These are phyloP conservation scores for Tauraco erythrolophus DNA, from an alignment of 2,113 vertebrate genomes.

Conservation along the genomic window DNA sequence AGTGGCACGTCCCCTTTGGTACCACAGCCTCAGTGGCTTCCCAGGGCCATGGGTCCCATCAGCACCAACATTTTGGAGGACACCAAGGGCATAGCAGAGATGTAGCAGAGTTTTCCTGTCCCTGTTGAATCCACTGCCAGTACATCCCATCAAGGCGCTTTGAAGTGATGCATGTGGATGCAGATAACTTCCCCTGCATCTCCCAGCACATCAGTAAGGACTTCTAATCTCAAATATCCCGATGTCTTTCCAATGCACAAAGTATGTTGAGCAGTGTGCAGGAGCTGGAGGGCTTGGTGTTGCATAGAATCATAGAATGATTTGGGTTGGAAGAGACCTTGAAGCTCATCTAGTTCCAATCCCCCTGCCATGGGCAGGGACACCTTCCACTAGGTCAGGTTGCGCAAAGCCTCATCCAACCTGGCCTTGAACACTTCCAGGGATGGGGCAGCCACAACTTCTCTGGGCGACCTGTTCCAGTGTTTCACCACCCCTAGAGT, in stretches of 20 bases:
- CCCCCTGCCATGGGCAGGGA: no score
- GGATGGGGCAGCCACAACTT: no score
- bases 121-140: neutral
- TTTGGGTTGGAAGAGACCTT: no score
- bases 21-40: accelerated
- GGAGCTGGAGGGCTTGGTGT: neutral
- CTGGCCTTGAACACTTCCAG: no score
- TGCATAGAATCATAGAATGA: neutral
- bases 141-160: accelerated
- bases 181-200: neutral
- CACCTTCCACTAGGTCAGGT: no score
- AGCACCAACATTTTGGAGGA: neutral
- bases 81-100: accelerated
- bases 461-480: no score
- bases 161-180: neutral
- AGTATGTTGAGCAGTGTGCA: accelerated
- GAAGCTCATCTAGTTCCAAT: no score
- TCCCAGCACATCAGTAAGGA: neutral
- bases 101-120: neutral
- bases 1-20: neutral
- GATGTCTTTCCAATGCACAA: accelerated
- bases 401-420: no score
- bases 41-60: accelerated
- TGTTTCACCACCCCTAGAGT: no score
- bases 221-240: neutral